Evolutionary conservation across 2,797 vertebrate species (phyloP), one percentile per base, ranked within the genome.

Genomic region (Sciurus carolinensis): DNA sequence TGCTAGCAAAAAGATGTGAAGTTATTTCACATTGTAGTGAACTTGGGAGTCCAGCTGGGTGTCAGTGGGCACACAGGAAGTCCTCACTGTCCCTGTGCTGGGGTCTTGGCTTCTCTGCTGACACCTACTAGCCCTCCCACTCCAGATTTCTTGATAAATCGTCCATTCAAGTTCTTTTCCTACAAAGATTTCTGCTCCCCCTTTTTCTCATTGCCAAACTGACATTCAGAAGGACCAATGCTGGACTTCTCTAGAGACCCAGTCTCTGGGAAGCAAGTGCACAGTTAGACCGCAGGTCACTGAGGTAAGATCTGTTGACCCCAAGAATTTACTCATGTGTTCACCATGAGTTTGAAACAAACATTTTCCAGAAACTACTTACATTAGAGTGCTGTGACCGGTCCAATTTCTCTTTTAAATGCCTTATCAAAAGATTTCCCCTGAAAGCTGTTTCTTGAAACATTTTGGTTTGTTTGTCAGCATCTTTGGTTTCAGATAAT

Each of bases 381-480:
- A 18, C 83, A 57, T 36, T n/a, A 77, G 30, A 30, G 14, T 59
- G 47, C 18, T 86, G 28, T 30, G 0, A 15, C 0, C 26, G 50
- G 30, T 26, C 9, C 33, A 76, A 0, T 90, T 95, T 64, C 54
- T 81, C 42, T 57, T 81, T 69, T 7, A 64, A 57, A 69, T 94
- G 10, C 26, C 26, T 69, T 71, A 3, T 66, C 6, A 13, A 73
- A 3, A 26, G 72, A 77, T 92, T 42, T 33, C 15, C 57, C 50
- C 52, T 71, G 26, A 79, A 85, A 72, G 14, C 26, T 36, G 24
- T 33, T 88, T 82, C 42, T 92, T 20, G 36, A 71, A 47, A 57
- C 66, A 67, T 26, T 95, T 92, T 44, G 3, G 59, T 69, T 87
- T 72, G 39, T 47, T 95, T 90, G 44, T 72, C 62, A 90, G 26